Base-by-base conservation (phyloP, 2,888 invertebrate genomes). In the Alviniconcha strummeri region DNA sequence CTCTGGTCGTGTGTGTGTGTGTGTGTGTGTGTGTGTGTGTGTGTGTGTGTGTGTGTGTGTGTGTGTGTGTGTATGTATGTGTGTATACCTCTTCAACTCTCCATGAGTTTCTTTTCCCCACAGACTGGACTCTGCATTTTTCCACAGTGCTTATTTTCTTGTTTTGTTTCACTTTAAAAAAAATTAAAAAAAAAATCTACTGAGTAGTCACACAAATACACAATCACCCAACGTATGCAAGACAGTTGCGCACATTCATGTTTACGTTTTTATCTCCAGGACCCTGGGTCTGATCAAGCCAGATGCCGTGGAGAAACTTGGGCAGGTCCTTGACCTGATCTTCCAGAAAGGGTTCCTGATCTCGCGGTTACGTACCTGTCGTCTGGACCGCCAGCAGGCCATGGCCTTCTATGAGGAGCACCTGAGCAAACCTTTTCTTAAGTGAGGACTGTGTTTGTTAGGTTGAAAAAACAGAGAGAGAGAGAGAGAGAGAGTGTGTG, bases 221-320 rank as follows among this genome's bases (percentile, higher is more conserved):
- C 3, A 36, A 36, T 36, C 36, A 36, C 36, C 36, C 3, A 1
- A 36, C 36, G 3, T 36, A 36, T 36, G 36, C 36, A 36, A 36
- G 36, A 36, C 36, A 36, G 36, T 36, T 36, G 36, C 3, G 36
- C 36, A 36, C 36, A 36, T 36, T 36, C 36, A 36, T 36, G 36
- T 36, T 36, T 36, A 36, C 3, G 36, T 36, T 69, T 17, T 7
- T 69, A 4, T 52, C 36, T 64, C 72, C 87, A 94, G 94, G 86
- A 96, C 97, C 2, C 96, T 97, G 94, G 96, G 96, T 5, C 94
- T 98, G 88, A 94, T 98, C 11, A 97, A 97, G 93, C 97, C 97
- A 11, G 94, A 96, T 84, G 95, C 96, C 11, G 94, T 96, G 54
- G 94, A 95, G 52, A 95, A 95, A 91, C 95, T 96, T 87, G 97